Evolutionary conservation across 2,113 vertebrate species (phyloP), one percentile per base, ranked within the genome.

Genomic region (Cisticola juncidis): DNA sequence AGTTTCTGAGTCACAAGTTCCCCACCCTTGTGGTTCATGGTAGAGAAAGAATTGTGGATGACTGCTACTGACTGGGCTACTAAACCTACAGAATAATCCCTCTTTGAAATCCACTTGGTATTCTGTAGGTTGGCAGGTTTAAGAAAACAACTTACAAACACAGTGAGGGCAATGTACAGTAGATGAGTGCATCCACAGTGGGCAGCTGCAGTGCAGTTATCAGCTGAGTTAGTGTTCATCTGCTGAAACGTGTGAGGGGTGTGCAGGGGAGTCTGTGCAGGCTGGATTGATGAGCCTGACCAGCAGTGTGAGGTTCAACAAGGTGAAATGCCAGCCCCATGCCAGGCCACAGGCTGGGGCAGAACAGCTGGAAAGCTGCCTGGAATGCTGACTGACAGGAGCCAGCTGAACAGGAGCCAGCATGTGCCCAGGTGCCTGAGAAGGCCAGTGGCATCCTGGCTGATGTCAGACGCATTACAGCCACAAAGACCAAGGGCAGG

Each of bases 271-370:
- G 29, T 29, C 28, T 47, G 20, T 2, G 22, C 17, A 47, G 20
- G 24, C 28, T 35, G 40, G 28, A 26, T 40, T 0, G 0, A 53
- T 29, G 13, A 29, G n/a, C 45, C n/a, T 14, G 45, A 21, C 11
- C 16, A n/a, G 0, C 1, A 3, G 10, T 5, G 24, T 21, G 13
- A 38, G 28, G n/a, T 21, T 68, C 45, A 40, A 35, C 25, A n/a
- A 29, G 9, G 20, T 7, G 14, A 40, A 25, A 5, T 3, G 2
- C 38, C 6, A 3, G 16, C 3, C 53, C 28, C 9, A 7, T 17
- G n/a, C 45, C 0, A 0, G 23, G 9, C 28, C 42, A 44, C 28
- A 38, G 38, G 16, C 33, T n/a, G 9, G 5, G 13, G 4, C 16
- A 60, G 45, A 68, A 16, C 6, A 9, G 9, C 24, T 40, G 28